Base-by-base conservation (phyloP, 2,797 vertebrate species). In the Chaetophractus vellerosus region DNA sequence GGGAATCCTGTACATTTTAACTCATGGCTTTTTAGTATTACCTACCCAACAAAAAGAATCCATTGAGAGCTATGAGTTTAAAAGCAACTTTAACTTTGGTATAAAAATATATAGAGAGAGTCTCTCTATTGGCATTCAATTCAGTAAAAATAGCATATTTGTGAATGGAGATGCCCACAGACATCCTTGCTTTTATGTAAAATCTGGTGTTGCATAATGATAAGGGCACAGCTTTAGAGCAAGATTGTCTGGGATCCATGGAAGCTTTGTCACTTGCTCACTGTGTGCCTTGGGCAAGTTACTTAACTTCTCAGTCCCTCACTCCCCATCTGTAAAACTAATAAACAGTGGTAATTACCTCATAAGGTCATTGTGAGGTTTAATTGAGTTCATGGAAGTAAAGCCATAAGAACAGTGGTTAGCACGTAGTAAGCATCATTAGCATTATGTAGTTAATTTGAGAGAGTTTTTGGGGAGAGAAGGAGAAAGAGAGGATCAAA, bases 51-150 rank as follows among this genome's bases (percentile, higher is more conserved):
- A 24, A 41, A 81, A 95, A 79, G 41, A 41, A 72, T 72, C 69
- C 76, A 41, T 48, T 76, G 36, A 83, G 50, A 26, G 14, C 38
- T 81, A 16, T 28, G 64, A 19, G 19, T 63, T 38, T 88, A 55
- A 72, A 91, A 87, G 31, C 83, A 69, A 74, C 59, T 88, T 94
- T 59, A 78, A 38, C 23, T 81, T 52, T 26, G 16, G 31, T 31
- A 8, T 81, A 59, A 91, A 28, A 89, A 74, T 45, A 45, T 45
- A 9, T 45, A 75, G 16, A 93, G 75, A 80, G 61, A 59, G 2
- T 4, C 24, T 76, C 63, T 87, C 5, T 12, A 9, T 26, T 82
- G 55, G 36, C 48, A 23, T 89, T 52, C 15, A 36, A 0, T 61
- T 92, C 4, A 61, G 64, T 74, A 89, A 89, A 91, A 93, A 61